Percentiles rank a stretch among this genome's conserved stretches.
Evolutionary conservation across 1,140 invertebrate species (phyloP).

Genomic region (Pinna nobilis): DNA sequence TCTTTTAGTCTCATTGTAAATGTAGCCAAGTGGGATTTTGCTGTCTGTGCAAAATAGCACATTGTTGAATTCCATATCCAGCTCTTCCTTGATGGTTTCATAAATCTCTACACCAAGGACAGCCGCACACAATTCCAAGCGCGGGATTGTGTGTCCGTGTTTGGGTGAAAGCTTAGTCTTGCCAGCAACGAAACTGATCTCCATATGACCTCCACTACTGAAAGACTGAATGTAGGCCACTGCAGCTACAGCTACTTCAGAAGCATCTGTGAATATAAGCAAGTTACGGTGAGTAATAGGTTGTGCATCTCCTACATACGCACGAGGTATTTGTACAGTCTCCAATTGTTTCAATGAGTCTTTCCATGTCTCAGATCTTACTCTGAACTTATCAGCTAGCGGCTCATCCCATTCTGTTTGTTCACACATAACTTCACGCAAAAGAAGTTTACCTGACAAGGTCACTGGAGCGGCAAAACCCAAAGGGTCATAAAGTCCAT

Average conservation of each 20-base stretch:
- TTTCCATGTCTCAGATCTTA: conserved; percentile 28
- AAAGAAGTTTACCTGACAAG: conserved; percentile 36
- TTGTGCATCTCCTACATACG: no score
- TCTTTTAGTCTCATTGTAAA: conserved; percentile 31
- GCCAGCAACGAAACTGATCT: conserved; percentile 22
- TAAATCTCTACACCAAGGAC: conserved; percentile 33
- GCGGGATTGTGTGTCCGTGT: conserved; percentile 39
- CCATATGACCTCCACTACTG: background rate
- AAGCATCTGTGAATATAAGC: conserved; percentile 48
- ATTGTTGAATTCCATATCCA: conserved; percentile 1
- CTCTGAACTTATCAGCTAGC: conserved; percentile 5
- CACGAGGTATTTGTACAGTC: conserved; percentile 22
- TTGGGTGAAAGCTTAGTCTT: conserved; percentile 46
- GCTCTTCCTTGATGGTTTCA: conserved; percentile 14
- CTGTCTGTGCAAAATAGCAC: conserved; percentile 36
- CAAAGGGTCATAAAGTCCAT: conserved; percentile 37
- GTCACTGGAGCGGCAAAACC: conserved; percentile 28
- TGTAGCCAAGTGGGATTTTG: conserved; percentile 44
- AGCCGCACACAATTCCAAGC: conserved; percentile 39
- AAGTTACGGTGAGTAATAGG: conserved; percentile 18
- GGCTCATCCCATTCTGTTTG: conserved; percentile 43
- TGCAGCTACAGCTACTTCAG: conserved; percentile 38
- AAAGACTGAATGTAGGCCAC: conserved; percentile 20
- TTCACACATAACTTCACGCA: conserved; percentile 47
- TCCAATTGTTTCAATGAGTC: conserved; percentile 17